Percentiles rank a stretch among this genome's conserved stretches.
phyloP scores from a whole-genome alignment of 2,888 invertebrate species.

The Catocala nupta region DNA sequence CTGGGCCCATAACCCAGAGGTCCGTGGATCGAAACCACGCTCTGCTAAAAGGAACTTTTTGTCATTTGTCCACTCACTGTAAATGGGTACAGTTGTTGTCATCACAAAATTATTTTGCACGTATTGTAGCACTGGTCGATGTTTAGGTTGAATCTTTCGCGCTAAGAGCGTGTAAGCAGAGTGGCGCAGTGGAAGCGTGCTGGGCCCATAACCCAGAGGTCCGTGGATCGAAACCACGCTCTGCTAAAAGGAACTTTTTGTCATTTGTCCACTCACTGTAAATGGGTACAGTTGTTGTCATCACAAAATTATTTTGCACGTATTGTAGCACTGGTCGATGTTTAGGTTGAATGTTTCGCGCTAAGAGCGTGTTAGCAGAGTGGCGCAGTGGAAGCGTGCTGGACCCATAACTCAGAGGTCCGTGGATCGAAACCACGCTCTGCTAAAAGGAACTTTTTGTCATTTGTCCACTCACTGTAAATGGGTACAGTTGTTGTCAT shows the following conservation, averaged over 20 bases:
- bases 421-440: slow-evolving; percentile 96
- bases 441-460: slow-evolving; percentile 78
- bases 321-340: too few species aligned
- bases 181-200: slow-evolving; percentile 95
- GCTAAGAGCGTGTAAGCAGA: too few species aligned
- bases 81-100: too few species aligned
- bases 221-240: slow-evolving; percentile 96
- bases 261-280: too few species aligned
- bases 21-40: slow-evolving; percentile 96
- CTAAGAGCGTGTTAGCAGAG: slow-evolving; percentile 89
- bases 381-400: slow-evolving; percentile 95
- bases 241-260: slow-evolving; percentile 79
- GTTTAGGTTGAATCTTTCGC: too few species aligned
- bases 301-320: too few species aligned
- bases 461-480: too few species aligned
- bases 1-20: slow-evolving; percentile 96
- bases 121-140: too few species aligned
- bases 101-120: too few species aligned
- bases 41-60: slow-evolving; percentile 84
- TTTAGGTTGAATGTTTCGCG: too few species aligned
- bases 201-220: slow-evolving; percentile 96
- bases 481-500: too few species aligned
- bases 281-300: too few species aligned
- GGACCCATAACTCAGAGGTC: slow-evolving; percentile 96
- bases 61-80: neutral